Conservation (phyloP, 2,888 invertebrate species). For the Campoletis raptor region DNA sequence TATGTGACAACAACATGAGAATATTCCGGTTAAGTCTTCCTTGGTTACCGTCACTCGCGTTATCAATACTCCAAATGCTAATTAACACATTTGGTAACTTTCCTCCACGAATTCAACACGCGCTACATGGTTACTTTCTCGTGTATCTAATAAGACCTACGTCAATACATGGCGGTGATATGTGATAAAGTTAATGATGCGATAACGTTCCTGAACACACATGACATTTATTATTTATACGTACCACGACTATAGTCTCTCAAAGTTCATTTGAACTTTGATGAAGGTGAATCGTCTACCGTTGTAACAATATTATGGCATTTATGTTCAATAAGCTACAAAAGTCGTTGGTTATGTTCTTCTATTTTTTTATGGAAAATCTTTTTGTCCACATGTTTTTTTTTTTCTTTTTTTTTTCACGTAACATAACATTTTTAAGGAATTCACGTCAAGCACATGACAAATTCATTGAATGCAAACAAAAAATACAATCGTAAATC, state of each 20-base stretch:
- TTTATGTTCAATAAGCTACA: not conserved
- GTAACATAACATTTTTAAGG: not conserved
- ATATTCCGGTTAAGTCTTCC: not conserved
- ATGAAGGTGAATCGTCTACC: not conserved
- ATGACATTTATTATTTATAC: slow-evolving; percentile 14
- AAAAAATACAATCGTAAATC: not conserved
- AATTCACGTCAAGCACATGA: not conserved
- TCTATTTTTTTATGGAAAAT: not conserved
- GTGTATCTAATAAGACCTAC: slow-evolving; percentile 16
- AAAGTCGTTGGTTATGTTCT: not conserved
- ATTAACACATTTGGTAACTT: slow-evolving; percentile 55
- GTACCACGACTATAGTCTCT: not conserved
- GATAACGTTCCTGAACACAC: slow-evolving; percentile 37
- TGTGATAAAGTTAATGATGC: slow-evolving; percentile 34
- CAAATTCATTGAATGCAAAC: not conserved
- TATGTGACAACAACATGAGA: not conserved
- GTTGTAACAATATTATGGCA: not conserved
- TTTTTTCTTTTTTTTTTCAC: not conserved
- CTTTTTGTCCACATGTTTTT: not conserved
- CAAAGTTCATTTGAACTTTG: not conserved
- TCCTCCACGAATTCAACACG: slow-evolving; percentile 35
- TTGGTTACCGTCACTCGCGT: slow-evolving; percentile 6
- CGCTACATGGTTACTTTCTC: slow-evolving; percentile 35
- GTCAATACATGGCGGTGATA: slow-evolving; percentile 24
- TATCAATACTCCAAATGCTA: not conserved